Conservation (phyloP, 64 coral and sea anemone species). For the Pocillopora damicornis region DNA sequence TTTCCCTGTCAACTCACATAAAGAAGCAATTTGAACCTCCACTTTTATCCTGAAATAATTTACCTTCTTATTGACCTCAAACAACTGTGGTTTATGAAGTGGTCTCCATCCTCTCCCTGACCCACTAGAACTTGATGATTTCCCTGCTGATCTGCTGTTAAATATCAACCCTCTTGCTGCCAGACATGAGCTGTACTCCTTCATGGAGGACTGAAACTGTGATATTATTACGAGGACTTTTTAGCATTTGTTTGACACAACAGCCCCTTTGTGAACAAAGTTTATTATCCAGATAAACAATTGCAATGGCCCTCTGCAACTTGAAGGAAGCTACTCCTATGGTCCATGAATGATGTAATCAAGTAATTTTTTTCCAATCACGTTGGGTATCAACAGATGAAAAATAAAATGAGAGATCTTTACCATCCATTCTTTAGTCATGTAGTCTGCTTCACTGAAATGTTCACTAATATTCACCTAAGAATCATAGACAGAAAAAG, state of each 20-base stretch:
- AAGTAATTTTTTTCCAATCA: too few species aligned
- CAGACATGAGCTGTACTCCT: slow-evolving; percentile 77
- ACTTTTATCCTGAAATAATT: background rate
- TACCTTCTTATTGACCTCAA: slow-evolving; percentile 80
- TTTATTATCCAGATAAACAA: background rate
- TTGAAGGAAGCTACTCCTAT: background rate
- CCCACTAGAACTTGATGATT: background rate
- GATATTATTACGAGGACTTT: background rate
- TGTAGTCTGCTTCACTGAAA: slow-evolving; percentile 81
- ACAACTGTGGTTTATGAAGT: slow-evolving; percentile 98
- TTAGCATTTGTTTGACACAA: background rate
- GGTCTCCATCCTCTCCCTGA: slow-evolving; percentile 78
- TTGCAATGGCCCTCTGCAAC: too few species aligned
- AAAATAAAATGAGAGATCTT: background rate
- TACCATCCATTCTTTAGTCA: slow-evolving; percentile 99
- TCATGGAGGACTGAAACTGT: slow-evolving; percentile 80
- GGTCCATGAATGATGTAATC: background rate
- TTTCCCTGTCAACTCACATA: too few species aligned
- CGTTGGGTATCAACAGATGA: background rate
- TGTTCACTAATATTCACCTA: slow-evolving; percentile 66
- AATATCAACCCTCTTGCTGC: slow-evolving; percentile 82
- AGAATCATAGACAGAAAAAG: background rate
- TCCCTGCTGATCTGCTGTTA: slow-evolving; percentile 34
- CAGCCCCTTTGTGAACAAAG: background rate
- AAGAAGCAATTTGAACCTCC: too few species aligned